Base-by-base conservation (phyloP, 2,888 invertebrate species). In the Norana najaformis region DNA sequence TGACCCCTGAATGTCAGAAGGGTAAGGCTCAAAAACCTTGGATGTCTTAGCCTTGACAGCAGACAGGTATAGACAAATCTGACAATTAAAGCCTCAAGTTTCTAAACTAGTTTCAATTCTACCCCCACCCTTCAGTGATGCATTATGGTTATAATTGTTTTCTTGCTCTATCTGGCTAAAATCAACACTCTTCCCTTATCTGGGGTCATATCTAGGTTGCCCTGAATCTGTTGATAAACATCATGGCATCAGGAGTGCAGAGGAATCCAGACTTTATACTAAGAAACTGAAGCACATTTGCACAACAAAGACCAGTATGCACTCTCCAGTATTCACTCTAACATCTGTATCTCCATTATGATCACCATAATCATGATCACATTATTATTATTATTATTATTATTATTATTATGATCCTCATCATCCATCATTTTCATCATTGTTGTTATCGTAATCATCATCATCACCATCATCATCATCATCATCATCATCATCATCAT, bases 171-270 rank as follows among this genome's bases (percentile, higher is more conserved):
- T 47, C 47, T 47, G 2, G 69, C 30, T n/a, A n/a, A 30, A 69
- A 6, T 69, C 69, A 69, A 69, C 47, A 47, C 47, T 47, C 47
- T 1, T 23, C n/a, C 69, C 69, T 69, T 69, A 69, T 69, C 69
- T 69, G 69, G n/a, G 69, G 69, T 69, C 69, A 69, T 69, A 69
- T 69, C n/a, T 69, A 8, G 69, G n/a, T 69, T 69, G 69, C 30
- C 69, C 69, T 69, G 69, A 69, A n/a, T 69, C 30, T 69, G 69
- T 69, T 69, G 69, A 69, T 69, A 69, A 69, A 69, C 69, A n/a
- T 69, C 8, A 69, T 69, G n/a, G 30, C 69, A 69, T 69, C 69
- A 69, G 30, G 69, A n/a, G 30, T 69, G 30, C n/a, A 69, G 30
- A 69, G 1, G 8, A n/a, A n/a, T n/a, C n/a, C 69, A n/a, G n/a